Conservation (phyloP, 1,140 invertebrate species). For the Aethina tumida region DNA sequence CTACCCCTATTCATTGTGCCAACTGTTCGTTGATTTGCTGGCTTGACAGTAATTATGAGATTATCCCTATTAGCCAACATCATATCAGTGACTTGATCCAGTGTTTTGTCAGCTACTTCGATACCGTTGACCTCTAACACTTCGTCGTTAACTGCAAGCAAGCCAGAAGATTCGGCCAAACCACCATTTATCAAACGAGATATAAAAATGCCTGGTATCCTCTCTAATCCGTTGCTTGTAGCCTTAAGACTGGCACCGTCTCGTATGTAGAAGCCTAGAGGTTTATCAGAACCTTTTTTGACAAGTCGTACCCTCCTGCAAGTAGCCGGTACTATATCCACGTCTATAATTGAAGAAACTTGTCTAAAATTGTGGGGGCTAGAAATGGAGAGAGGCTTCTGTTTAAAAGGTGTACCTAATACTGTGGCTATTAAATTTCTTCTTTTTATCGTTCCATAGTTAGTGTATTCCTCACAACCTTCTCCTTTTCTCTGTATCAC, state of each 20-base stretch:
- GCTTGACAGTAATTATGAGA: conserved; percentile 96
- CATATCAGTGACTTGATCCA: conserved; percentile 99
- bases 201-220: conserved; percentile 94
- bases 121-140: conserved; percentile 99
- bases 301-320: conserved; percentile 90
- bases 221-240: conserved; percentile 78
- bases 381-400: conserved; percentile 82
- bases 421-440: conserved; percentile 76
- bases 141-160: conserved; percentile 97
- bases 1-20: conserved; percentile 53
- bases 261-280: conserved; percentile 95
- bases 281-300: conserved; percentile 97
- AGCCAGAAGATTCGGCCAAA: conserved; percentile 86
- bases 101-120: conserved; percentile 89
- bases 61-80: conserved; percentile 99
- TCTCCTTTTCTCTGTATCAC: conserved; percentile 89
- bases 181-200: conserved; percentile 81
- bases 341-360: conserved; percentile 97
- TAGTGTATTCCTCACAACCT: conserved; percentile 71
- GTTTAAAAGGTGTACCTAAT: conserved; percentile 70
- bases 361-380: conserved; percentile 96
- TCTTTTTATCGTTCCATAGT: conserved; percentile 69
- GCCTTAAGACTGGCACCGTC: conserved; percentile 67
- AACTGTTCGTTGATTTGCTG: conserved; percentile 81
- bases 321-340: conserved; percentile 96